Conservation (phyloP, 2,888 invertebrate species). For the Helleia helle region DNA sequence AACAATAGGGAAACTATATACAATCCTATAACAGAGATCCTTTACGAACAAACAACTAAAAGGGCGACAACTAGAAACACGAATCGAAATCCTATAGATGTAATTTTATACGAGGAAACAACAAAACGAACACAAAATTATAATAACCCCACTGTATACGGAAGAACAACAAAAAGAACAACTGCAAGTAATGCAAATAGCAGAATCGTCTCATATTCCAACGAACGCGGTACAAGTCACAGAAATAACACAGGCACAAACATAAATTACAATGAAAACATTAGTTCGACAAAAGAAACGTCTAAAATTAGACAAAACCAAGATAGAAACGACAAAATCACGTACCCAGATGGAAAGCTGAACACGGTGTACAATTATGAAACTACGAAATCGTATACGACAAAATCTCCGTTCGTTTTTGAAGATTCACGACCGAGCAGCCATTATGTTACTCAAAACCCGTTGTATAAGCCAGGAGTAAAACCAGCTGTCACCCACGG, state of each 20-base stretch:
- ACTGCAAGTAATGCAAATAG: constrained; percentile 18
- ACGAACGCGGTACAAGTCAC: constrained; percentile 11
- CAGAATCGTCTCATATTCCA: constrained; percentile 14
- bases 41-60: background rate
- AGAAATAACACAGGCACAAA: background rate
- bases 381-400: constrained; percentile 11
- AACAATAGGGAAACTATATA: background rate
- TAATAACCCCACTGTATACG: constrained; percentile 19
- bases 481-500: constrained; percentile 38
- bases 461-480: constrained; percentile 43
- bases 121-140: constrained; percentile 19
- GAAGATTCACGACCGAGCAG: constrained; percentile 15
- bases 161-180: constrained; percentile 22
- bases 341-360: constrained; percentile 2
- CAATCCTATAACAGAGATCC: background rate
- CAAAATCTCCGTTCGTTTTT: constrained; percentile 12
- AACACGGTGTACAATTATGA: constrained; percentile 15
- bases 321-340: constrained; percentile 1
- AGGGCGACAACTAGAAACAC: background rate
- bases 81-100: background rate
- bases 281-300: too few species aligned
- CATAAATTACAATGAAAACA: background rate
- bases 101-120: constrained; percentile 12
- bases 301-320: background rate
- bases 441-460: constrained; percentile 26